Conservation (phyloP, 2,888 invertebrate genomes). For the Pegoplata infirma region DNA sequence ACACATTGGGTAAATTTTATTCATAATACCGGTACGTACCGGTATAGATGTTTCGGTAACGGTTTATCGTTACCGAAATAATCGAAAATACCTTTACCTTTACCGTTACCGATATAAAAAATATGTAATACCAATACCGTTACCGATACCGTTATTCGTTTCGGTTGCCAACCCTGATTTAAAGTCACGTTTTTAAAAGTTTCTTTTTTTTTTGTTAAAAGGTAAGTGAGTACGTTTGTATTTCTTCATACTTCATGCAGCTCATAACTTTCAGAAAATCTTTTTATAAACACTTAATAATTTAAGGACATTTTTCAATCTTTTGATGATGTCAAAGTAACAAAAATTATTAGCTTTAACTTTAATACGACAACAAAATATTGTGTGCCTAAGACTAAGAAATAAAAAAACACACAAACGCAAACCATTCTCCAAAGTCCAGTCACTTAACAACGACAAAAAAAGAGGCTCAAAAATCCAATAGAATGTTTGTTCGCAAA, state of each 20-base stretch:
- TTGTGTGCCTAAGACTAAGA: conserved; percentile 39
- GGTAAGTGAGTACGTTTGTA: background rate
- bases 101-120: too few species aligned
- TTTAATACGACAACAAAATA: conserved; percentile 71
- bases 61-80: too few species aligned
- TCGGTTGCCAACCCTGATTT: too few species aligned
- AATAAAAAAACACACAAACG: conserved; percentile 65
- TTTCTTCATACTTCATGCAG: conserved; percentile 22
- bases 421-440: conserved; percentile 66
- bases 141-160: too few species aligned
- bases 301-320: conserved; percentile 78
- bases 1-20: too few species aligned
- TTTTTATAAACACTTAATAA: conserved; percentile 71
- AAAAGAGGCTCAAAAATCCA: conserved; percentile 55
- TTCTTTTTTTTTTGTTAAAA: conserved; percentile 9
- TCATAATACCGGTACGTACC: too few species aligned
- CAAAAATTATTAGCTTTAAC: conserved; percentile 73
- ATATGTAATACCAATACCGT: too few species aligned
- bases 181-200: conserved; percentile 48
- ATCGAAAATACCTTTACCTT: too few species aligned
- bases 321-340: conserved; percentile 75
- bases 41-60: too few species aligned
- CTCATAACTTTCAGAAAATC: conserved; percentile 48
- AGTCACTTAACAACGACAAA: conserved; percentile 65
- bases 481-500: conserved; percentile 47